Conservation (phyloP, 2,888 invertebrate species). For the Pristionchus exspectatus region DNA sequence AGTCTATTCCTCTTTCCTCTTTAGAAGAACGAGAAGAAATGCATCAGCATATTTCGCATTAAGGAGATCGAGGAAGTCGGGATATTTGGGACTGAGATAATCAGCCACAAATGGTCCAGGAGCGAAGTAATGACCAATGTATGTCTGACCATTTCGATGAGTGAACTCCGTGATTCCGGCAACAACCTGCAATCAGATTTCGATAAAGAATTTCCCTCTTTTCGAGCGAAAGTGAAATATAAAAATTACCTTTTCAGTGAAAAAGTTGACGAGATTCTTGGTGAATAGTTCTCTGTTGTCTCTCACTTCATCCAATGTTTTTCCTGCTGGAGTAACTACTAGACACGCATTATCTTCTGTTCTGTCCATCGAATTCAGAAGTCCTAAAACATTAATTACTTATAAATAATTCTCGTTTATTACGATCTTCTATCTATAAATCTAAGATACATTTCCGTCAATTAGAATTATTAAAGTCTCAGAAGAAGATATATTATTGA, state of each 20-base stretch:
- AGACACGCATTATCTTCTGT: background rate
- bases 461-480: no score
- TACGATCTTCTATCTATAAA: no score
- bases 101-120: background rate
- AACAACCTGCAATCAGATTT: background rate
- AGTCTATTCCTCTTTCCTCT: background rate
- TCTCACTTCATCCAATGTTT: background rate
- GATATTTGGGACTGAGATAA: conserved; percentile 24
- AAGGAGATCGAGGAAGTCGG: background rate
- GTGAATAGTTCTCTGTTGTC: background rate
- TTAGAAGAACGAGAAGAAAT: conserved; percentile 27
- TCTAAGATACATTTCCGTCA: no score
- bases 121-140: background rate
- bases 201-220: background rate
- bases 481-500: no score
- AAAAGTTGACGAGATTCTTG: background rate
- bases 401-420: no score
- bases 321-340: background rate
- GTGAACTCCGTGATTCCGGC: background rate
- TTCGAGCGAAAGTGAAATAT: background rate
- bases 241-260: background rate
- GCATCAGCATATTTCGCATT: background rate
- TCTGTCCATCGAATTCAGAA: background rate
- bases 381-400: background rate
- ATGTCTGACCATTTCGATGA: background rate